Evolutionary conservation across 30 jellyfish, hydroid and myxozoan species (phyloP), one percentile per base, ranked within the genome.

Genomic region (Rhopilema esculentum): DNA sequence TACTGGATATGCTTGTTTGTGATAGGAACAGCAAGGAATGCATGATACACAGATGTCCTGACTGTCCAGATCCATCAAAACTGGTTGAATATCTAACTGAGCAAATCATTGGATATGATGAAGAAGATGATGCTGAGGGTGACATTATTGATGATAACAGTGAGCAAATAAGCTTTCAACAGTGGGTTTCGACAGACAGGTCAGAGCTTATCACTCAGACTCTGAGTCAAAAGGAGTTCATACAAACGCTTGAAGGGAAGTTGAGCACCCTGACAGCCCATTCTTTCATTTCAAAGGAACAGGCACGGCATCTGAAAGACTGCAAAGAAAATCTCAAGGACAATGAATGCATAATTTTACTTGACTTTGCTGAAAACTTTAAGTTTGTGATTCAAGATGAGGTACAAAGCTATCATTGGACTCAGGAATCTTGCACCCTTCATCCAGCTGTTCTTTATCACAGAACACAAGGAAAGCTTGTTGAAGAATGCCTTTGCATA

Each of bases 351-450:
- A 51, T 91, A 17, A 65, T 86, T n/a, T 73, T 91, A 27, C 73
- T 91, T 8, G 96, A 85, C 69, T 89, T 91, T 77, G 97, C 97
- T 15, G 97, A 84, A 68, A 91, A 85, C 85, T 85, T 64, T 66
- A 69, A 62, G 48, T 91, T 85, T 77, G 97, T 86, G 30, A 77
- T 84, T 0, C 96, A 85, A 77, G 97, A 91, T 85, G 97, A 91
- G 50, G 83, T 84, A 4, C 92, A 83, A 70, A 72, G 96, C 53
- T 91, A 28, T 52, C 93, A 84, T 68, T 91, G 97, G 97, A 91
- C 69, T 75, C 76, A 84, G 32, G 81, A 26, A 25, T 57, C 49
- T 17, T 83, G 97, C 83, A 84, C 96, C 25, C 85, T 83, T 8
- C 96, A 84, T 85, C 89, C 96, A 17, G 92, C 85, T 26, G 93